Base-by-base conservation (phyloP, 2,888 invertebrate genomes). In the Steinernema carpocapsae region DNA sequence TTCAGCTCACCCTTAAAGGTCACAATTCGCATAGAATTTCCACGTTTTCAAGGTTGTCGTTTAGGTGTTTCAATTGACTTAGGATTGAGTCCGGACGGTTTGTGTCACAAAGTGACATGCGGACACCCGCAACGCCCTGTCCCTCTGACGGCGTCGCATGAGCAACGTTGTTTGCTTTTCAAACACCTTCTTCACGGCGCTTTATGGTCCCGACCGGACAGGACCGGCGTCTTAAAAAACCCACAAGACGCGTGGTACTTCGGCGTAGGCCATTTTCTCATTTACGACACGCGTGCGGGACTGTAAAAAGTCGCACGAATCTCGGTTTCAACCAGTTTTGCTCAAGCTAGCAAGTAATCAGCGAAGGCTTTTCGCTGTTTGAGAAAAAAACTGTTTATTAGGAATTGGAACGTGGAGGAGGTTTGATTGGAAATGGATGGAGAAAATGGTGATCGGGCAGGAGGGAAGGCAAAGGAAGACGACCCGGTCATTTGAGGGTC, bases 331-430 rank as follows among this genome's bases (percentile, higher is more conserved):
- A 37, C 37, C 37, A 37, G 37, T 37, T 37, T 37, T 10, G 37
- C 37, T 10, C 3, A 37, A 37, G 37, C 37, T 37, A 6, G 37
- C 37, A 37, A 37, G 37, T 37, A 37, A 37, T 37, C 37, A 37
- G 37, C 37, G 37, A 10, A 29, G 37, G 64, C 64, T 64, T 29
- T 64, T 64, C 64, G 64, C 64, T 17, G 64, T 64, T 64, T 64
- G 29, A 6, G 37, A 12, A 64, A 64, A 56, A 64, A 64, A 64
- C 17, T 64, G 64, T 64, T 64, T 37, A 64, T 64, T 29, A 64
- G 29, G 37, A 37, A 37, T 37, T 37, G 37, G 10, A 37, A 37
- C 4, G 10, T 37, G 37, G 37, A 37, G 10, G 37, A 3, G 37
- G n/a, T n/a, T n/a, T 37, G 37, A 37, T 37, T 37, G 37, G 37